A percentile compares a stretch with the other conserved stretches of the same genome.
These are phyloP conservation scores for Iphiclides podalirius DNA, from an alignment of 2,888 invertebrate genomes.

Conservation along the genomic window DNA sequence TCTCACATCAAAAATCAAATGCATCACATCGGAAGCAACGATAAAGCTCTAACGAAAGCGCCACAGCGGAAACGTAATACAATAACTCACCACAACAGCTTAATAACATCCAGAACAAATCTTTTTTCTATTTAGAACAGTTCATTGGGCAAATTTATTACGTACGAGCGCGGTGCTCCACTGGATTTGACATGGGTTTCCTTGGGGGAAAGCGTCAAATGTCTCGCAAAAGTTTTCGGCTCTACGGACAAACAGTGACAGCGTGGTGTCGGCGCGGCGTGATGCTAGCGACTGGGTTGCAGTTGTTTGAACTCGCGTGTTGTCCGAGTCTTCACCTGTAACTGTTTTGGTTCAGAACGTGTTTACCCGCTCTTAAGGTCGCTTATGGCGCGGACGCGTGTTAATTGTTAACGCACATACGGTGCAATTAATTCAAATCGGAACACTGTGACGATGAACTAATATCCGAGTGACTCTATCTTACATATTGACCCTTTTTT, in stretches of 20 bases:
- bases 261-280: slow-evolving; percentile 5
- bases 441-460: too few species aligned
- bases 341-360: slow-evolving; percentile 3
- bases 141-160: slow-evolving; percentile 31
- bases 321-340: slow-evolving; percentile 7
- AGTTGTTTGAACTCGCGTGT: background rate
- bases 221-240: slow-evolving; percentile 20
- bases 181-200: slow-evolving; percentile 57
- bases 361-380: background rate
- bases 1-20: too few species aligned
- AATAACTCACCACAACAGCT: slow-evolving; percentile 20
- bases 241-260: background rate
- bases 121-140: too few species aligned
- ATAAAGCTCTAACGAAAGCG: too few species aligned
- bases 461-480: too few species aligned
- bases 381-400: too few species aligned
- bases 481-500: too few species aligned
- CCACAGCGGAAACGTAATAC: too few species aligned
- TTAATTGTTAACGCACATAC: too few species aligned
- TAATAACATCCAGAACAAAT: slow-evolving; percentile 36
- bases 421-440: too few species aligned
- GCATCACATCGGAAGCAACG: too few species aligned
- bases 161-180: slow-evolving; percentile 29
- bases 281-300: slow-evolving; percentile 7
- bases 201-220: slow-evolving; percentile 60